Conservation (phyloP, 2,888 invertebrate species). For the Euzetes globulus region DNA sequence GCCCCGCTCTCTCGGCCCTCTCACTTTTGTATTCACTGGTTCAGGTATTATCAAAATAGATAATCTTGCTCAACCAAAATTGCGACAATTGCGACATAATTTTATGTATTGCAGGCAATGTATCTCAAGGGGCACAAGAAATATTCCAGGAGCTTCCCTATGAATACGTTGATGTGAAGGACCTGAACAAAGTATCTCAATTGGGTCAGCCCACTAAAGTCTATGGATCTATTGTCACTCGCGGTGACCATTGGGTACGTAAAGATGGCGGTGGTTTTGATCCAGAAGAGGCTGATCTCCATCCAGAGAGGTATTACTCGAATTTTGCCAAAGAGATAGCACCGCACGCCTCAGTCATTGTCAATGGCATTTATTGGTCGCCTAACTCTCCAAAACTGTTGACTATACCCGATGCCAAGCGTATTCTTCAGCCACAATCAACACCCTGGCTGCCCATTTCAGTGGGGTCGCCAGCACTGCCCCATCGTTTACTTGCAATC, state of each 20-base stretch:
- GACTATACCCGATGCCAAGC: slow-evolving; percentile 96
- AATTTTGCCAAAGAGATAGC: slow-evolving; percentile 88
- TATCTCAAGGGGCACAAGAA: slow-evolving; percentile 67
- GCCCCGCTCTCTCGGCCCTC: slow-evolving; percentile 94
- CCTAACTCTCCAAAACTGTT: slow-evolving; percentile 90
- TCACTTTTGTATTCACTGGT: slow-evolving; percentile 96
- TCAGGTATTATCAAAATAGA: slow-evolving; percentile 50
- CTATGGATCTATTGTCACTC: slow-evolving; percentile 89
- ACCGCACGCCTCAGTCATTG: slow-evolving; percentile 89
- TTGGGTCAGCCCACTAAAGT: slow-evolving; percentile 94
- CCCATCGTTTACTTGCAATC: slow-evolving; percentile 80
- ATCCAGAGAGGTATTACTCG: slow-evolving; percentile 88
- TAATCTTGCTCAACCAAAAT: neutral
- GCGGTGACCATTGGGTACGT: slow-evolving; percentile 84
- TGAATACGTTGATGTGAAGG: slow-evolving; percentile 93
- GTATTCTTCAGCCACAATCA: slow-evolving; percentile 67
- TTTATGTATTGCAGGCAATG: slow-evolving; percentile 61
- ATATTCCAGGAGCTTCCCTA: slow-evolving; percentile 92
- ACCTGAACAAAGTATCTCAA: slow-evolving; percentile 87
- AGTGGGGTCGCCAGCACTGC: slow-evolving; percentile 75
- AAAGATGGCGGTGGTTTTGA: slow-evolving; percentile 86
- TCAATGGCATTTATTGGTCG: slow-evolving; percentile 99
- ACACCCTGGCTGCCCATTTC: slow-evolving; percentile 83
- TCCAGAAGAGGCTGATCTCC: slow-evolving; percentile 77
- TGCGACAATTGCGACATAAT: neutral